Evolutionary conservation across 2,888 invertebrate genomes (phyloP).

Genomic region (Phymatocera aterrima): DNA sequence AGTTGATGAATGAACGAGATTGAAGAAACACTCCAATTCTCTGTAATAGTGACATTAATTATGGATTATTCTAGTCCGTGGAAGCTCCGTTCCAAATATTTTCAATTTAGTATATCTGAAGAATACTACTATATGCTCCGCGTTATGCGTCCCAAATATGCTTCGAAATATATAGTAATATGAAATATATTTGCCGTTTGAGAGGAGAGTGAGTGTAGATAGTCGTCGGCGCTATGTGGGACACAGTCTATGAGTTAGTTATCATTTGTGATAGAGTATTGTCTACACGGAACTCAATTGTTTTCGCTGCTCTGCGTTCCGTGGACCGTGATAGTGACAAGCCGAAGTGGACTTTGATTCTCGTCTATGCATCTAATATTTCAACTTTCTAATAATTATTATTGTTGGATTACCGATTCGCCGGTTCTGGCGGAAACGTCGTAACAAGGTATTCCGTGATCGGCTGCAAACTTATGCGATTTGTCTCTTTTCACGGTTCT

Average conservation of each 20-base stretch:
- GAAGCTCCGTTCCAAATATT: too few relatives aligned
- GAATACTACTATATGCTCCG: too few relatives aligned
- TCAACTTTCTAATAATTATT: background rate
- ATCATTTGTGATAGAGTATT: background rate
- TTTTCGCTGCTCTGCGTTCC: background rate
- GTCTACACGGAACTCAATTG: background rate
- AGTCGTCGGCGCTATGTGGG: background rate
- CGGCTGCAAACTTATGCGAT: conserved; percentile 81
- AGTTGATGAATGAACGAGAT: background rate
- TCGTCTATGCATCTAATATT: too few relatives aligned
- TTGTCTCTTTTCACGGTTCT: conserved; percentile 81
- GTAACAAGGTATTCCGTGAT: conserved; percentile 79
- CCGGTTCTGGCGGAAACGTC: conserved; percentile 85
- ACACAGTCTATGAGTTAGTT: background rate
- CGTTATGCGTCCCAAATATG: too few relatives aligned
- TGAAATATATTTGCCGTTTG: too few relatives aligned
- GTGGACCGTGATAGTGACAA: background rate
- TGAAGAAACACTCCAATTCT: too few relatives aligned
- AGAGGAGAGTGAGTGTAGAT: too few relatives aligned
- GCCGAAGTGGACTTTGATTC: background rate
- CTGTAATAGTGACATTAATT: background rate
- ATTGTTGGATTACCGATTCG: conserved; percentile 78
- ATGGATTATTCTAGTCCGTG: background rate
- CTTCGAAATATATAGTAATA: too few relatives aligned
- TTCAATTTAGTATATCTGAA: too few relatives aligned